Evolutionary conservation across 1,140 invertebrate species (phyloP), one percentile per base, ranked within the genome.

Genomic region (Linepithema humile): DNA sequence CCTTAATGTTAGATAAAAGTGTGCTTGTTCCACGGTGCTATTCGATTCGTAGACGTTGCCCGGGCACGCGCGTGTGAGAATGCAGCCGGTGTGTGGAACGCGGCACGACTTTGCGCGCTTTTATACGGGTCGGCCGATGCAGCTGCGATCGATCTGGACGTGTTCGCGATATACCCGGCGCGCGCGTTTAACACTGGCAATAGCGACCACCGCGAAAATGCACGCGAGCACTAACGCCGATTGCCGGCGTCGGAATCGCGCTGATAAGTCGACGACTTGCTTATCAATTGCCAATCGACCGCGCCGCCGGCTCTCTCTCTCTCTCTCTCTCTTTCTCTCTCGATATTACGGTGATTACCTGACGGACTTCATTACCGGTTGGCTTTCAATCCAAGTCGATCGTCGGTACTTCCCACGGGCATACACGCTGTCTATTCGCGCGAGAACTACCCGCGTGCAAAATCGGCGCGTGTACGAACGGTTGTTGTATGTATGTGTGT

Each of bases 1-100:
- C 48, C 40, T 57, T 26, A 65, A 48, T 32, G 82, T 53, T 50
- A 53, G 72, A 74, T 78, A 85, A 85, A 87, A 78, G 65, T 50
- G 70, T n/a, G n/a, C n/a, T n/a, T n/a, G n/a, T n/a, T n/a, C n/a
- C n/a, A 12, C 32, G 4, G 12, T 23, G 70, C 23, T 26, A 3
- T 32, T 45, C 43, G 35, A 55, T 35, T 55, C 9, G 64, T 6
- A 15, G 12, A 29, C 26, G 35, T 38, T 38, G n/a, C 29, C 12
- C 2, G 12, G 23, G 38, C 38, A 17, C 32, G 62, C 17, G 7
- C 5, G 23, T 20, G 26, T 32, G 43, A 6, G 2, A 45, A 38
- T 20, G 57, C 35, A 32, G 6, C 15, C 29, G 20, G 20, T 15
- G 15, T 23, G 9, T 9, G 9, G 10, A 45, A 45, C 43, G 38